Base-by-base conservation (phyloP, 2,888 invertebrate genomes). In the Eristalinus aeneus region DNA sequence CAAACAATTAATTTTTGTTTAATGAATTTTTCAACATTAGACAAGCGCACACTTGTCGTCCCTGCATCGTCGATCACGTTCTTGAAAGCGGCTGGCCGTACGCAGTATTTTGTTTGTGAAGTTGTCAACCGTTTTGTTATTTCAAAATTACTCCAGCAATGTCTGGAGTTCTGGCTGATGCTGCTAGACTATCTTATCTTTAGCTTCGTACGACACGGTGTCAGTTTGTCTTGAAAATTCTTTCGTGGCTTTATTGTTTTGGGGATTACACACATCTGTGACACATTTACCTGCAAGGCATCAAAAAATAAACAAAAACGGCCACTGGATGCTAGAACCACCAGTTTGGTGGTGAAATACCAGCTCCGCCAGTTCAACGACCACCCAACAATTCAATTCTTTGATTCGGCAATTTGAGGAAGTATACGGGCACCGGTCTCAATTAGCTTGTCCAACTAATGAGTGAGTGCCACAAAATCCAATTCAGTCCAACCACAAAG, bases 401-500 rank as follows among this genome's bases (percentile, higher is more conserved):
- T 27, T 20, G 23, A 27, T 60, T 36, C 27, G 60, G 34, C 27
- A 16, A 69, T 46, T 46, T 16, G 46, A 46, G 46, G 46, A 39
- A 69, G 58, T 69, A n/a, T 23, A 23, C 68, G 16, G 16, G 8
- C 54, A 12, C 54, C 67, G 8, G 39, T 46, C 53, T 32, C 32
- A 72, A 72, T 72, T 61, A 63, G 72, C 31, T 63, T 63, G 23
- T 34, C 46, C 72, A 72, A 34, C 72, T 72, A 72, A 72, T 63
- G 53, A 72, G 61, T 63, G 53, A 60, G 16, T 16, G 39, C 68
- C 68, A 34, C 32, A 22, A 68, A 10, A 56, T 58, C 32, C 27
- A 61, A 75, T 53, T 63, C 61, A 54, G 53, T 69, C 22, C 56
- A 10, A 56, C 1, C 56, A 56, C 22, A 56, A 23, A 20, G 23